These are phyloP conservation scores for Meteorus colon DNA, from an alignment of 2,888 invertebrate genomes.

Conservation along the genomic window DNA sequence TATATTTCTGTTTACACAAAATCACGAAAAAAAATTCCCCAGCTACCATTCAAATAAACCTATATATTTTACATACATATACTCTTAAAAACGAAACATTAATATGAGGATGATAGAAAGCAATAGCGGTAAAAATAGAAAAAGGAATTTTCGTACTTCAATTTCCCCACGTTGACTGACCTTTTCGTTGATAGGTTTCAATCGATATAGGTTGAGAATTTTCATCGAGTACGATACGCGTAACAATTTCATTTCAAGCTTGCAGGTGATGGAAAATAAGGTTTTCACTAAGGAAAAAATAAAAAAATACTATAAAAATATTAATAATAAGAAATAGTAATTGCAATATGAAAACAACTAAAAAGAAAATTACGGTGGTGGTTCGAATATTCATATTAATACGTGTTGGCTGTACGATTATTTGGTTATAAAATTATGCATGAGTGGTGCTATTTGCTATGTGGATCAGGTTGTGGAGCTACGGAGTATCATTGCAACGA, in stretches of 20 bases:
- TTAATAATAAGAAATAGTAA: neutral
- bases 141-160: constrained; percentile 1
- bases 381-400: constrained; percentile 9
- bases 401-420: constrained; percentile 46
- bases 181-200: constrained; percentile 28
- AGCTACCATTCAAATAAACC: neutral
- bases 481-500: constrained; percentile 75
- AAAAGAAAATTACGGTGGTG: constrained; percentile 1
- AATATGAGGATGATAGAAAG: neutral
- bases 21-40: neutral
- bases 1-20: neutral
- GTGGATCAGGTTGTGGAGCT: constrained; percentile 74
- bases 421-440: constrained; percentile 59
- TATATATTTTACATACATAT: neutral
- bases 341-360: neutral
- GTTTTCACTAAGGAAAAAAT: neutral
- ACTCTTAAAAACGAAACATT: neutral
- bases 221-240: constrained; percentile 18
- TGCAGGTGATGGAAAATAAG: constrained; percentile 24
- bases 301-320: constrained; percentile 3
- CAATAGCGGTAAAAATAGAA: neutral
- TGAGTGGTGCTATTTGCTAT: constrained; percentile 66
- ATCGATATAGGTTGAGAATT: constrained; percentile 33
- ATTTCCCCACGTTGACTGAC: constrained; percentile 29
- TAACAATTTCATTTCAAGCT: constrained; percentile 28